Evolutionary conservation across 2,797 vertebrate species (phyloP).

Genomic region (Chloroceryle inda): DNA sequence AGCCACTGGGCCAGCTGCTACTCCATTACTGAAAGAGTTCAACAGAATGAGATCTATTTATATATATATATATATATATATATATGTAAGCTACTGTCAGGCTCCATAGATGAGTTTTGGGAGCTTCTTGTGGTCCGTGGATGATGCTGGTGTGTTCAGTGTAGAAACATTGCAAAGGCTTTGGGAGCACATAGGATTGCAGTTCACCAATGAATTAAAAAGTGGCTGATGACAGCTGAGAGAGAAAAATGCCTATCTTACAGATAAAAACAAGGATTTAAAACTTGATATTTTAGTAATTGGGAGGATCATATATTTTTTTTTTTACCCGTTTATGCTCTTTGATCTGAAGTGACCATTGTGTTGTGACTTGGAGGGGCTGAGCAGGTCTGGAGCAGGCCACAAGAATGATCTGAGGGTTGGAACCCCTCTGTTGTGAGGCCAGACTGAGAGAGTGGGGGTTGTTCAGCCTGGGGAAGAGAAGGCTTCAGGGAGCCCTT

Average conservation of each 20-base stretch:
- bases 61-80: too few relatives aligned
- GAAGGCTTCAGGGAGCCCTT: neutral
- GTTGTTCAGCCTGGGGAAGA: neutral
- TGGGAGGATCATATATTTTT: neutral
- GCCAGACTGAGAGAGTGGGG: too few relatives aligned
- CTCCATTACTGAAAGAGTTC: neutral
- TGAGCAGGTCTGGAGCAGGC: neutral
- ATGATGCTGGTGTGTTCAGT: fast-evolving
- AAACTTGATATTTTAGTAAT: neutral
- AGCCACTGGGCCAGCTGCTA: neutral
- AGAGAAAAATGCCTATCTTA: neutral
- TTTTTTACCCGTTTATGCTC: neutral
- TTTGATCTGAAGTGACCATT: neutral
- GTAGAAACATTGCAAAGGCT: neutral
- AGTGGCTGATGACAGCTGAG: neutral
- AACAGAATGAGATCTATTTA: neutral
- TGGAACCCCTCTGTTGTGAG: too few relatives aligned
- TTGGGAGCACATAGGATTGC: neutral
- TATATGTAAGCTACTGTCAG: neutral
- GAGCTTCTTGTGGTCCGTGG: neutral
- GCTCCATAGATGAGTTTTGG: neutral
- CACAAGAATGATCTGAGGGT: neutral
- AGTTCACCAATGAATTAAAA: neutral
- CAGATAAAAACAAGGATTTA: neutral
- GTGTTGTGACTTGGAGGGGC: neutral